These are phyloP conservation scores for Varecia variegata DNA, from an alignment of 2,797 vertebrate genomes.

Conservation along the genomic window DNA sequence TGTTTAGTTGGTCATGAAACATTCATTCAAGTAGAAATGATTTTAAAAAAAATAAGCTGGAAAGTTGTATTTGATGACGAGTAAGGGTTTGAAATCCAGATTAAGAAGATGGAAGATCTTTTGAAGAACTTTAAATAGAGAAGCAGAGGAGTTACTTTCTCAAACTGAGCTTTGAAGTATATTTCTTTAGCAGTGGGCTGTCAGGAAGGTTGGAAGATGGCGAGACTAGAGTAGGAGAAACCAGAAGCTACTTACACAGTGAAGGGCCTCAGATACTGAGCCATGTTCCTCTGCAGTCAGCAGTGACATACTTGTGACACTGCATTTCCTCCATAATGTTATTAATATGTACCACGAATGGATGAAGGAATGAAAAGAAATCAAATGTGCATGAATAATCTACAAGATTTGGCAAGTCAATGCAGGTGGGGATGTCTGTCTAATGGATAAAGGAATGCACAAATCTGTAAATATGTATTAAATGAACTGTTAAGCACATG, in stretches of 20 bases:
- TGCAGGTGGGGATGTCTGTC: background rate
- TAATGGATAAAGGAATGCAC: no score
- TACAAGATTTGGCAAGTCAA: background rate
- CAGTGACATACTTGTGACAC: background rate
- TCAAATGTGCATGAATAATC: background rate
- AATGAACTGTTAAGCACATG: background rate
- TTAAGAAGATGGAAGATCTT: background rate
- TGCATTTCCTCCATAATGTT: background rate
- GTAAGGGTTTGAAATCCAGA: background rate
- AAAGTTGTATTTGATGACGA: background rate
- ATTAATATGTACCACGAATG: background rate
- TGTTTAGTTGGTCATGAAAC: background rate
- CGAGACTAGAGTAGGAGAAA: background rate
- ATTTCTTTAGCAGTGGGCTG: background rate
- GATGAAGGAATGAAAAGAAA: background rate
- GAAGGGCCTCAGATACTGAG: no score
- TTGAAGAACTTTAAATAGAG: background rate
- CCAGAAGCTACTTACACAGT: background rate
- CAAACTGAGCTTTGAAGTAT: background rate
- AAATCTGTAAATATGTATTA: background rate
- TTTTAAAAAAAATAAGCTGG: background rate
- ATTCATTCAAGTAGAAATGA: background rate
- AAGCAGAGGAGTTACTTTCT: background rate
- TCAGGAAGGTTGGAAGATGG: background rate
- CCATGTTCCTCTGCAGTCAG: background rate